A percentile compares a stretch with the other conserved stretches of the same genome.
Evolutionary conservation across 2,113 vertebrate genomes (phyloP).

Genomic region (Bubo blakistoni): DNA sequence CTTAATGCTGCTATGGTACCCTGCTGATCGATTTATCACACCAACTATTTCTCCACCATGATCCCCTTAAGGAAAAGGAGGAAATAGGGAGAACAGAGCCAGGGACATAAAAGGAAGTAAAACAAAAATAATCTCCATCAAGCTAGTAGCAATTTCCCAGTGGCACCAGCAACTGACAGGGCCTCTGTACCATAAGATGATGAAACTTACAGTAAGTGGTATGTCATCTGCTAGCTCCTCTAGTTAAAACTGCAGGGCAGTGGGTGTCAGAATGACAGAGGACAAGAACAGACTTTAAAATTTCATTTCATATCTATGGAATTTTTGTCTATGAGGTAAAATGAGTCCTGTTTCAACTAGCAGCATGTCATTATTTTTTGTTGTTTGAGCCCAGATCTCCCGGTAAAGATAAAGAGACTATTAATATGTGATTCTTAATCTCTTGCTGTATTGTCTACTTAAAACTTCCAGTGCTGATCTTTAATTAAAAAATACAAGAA

Average conservation of each 20-base stretch:
- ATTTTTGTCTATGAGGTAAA: not conserved
- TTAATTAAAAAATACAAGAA: not conserved
- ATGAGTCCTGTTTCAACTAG: not conserved
- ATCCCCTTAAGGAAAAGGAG: constrained; percentile 31
- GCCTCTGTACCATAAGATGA: not conserved
- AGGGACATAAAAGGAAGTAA: constrained; percentile 31
- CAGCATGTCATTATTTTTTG: not conserved
- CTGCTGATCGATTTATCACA: constrained; percentile 40
- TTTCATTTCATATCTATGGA: not conserved
- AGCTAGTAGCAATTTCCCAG: constrained; percentile 4
- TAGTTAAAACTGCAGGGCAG: not conserved
- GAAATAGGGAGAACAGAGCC: not conserved
- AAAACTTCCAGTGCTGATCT: not conserved
- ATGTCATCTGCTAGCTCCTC: not conserved
- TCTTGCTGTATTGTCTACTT: not conserved
- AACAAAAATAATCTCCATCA: constrained; percentile 42
- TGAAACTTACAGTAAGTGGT: not conserved
- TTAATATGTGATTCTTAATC: not conserved
- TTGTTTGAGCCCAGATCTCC: not conserved
- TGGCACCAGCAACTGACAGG: not conserved
- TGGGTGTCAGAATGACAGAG: not conserved
- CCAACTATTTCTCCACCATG: not conserved
- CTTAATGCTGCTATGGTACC: constrained; percentile 35
- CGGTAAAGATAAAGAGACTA: not conserved
- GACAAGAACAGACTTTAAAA: not conserved